Conservation (phyloP, 2,113 vertebrate genomes). For the Ptyas mucosa region DNA sequence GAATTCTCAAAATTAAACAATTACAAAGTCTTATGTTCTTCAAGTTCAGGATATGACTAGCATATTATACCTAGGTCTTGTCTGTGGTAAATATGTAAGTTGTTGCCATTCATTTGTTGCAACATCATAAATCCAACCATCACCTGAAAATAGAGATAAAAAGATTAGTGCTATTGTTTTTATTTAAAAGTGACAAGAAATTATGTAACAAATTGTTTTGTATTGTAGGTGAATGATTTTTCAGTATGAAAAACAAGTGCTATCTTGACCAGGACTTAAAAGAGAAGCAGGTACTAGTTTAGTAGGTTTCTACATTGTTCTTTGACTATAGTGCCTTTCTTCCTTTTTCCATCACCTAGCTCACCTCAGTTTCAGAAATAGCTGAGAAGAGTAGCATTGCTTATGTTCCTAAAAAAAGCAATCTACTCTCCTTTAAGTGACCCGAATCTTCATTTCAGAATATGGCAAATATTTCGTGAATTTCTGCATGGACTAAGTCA, state of each 20-base stretch:
- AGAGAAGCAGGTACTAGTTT: neutral
- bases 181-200: neutral
- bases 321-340: neutral
- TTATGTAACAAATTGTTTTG: neutral
- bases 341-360: neutral
- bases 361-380: neutral
- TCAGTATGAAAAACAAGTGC: neutral
- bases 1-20: neutral
- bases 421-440: neutral
- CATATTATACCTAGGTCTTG: conserved; percentile 81
- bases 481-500: neutral
- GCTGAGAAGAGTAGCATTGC: neutral
- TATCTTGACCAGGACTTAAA: neutral
- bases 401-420: neutral
- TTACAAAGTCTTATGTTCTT: neutral
- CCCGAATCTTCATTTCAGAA: neutral
- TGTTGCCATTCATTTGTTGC: conserved; percentile 84
- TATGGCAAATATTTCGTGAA: neutral
- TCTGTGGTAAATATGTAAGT: conserved; percentile 80
- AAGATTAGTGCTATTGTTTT: neutral
- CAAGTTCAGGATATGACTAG: conserved; percentile 17
- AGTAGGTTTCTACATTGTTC: neutral
- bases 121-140: conserved; percentile 85
- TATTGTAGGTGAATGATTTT: neutral
- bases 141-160: conserved; percentile 65